Conservation (phyloP, 2,888 invertebrate genomes). For the Hydrotaea diabolus region DNA sequence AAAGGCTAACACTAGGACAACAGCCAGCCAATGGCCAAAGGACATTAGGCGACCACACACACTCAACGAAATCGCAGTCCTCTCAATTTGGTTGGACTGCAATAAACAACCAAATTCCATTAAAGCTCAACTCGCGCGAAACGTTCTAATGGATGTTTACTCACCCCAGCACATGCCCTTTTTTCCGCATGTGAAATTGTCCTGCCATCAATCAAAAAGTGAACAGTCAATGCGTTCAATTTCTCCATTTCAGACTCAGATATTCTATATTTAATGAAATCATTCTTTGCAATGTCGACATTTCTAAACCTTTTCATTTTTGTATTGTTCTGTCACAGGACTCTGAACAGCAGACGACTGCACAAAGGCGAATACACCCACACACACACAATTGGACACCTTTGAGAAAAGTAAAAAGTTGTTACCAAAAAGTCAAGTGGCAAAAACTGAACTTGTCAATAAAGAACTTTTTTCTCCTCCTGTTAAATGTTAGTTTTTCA, state of each 20-base stretch:
- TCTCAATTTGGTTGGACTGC: no score
- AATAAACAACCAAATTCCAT: no score
- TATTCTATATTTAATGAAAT: background rate
- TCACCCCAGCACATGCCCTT: no score
- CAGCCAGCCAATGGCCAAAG: background rate
- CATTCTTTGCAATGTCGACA: background rate
- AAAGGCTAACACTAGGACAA: background rate
- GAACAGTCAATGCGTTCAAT: slow-evolving; percentile 1
- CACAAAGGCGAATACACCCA: background rate
- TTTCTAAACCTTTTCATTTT: slow-evolving; percentile 5
- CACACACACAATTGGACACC: slow-evolving; percentile 10
- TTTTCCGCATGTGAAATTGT: no score
- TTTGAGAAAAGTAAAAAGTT: slow-evolving; percentile 28
- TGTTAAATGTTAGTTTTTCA: slow-evolving; percentile 6
- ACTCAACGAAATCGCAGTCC: no score
- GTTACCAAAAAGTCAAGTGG: slow-evolving; percentile 14
- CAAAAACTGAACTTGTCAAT: slow-evolving; percentile 20
- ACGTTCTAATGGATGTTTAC: no score
- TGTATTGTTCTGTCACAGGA: background rate
- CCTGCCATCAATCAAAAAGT: no score
- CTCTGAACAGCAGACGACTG: background rate
- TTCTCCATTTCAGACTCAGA: background rate
- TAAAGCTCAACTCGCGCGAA: no score
- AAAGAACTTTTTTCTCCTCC: background rate
- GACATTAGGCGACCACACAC: background rate